Conservation (phyloP, 2,113 vertebrate species). For the Amphiprion percula region DNA sequence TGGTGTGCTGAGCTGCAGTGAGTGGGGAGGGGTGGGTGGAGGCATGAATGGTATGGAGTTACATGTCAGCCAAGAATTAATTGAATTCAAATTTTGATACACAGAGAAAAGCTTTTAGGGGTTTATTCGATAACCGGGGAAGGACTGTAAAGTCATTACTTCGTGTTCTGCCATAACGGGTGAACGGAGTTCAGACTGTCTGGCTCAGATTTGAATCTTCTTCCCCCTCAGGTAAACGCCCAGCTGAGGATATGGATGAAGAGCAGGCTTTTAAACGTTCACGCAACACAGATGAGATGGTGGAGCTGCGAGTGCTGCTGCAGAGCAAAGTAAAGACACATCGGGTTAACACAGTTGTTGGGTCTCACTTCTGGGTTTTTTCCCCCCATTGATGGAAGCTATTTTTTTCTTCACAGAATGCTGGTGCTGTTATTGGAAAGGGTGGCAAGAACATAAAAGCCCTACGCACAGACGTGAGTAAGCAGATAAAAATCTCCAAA, state of each 20-base stretch:
- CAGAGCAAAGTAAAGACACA: conserved; percentile 94
- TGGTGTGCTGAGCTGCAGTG: too few relatives aligned
- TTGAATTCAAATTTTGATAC: too few relatives aligned
- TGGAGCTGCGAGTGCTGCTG: conserved; percentile 96
- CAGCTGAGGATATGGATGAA: conserved; percentile 98
- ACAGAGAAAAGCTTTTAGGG: too few relatives aligned
- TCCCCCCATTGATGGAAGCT: not conserved
- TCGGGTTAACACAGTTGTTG: not conserved
- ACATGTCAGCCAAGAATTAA: too few relatives aligned
- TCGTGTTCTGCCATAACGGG: too few relatives aligned
- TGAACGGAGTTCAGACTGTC: not conserved
- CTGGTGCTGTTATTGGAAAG: conserved; percentile 98
- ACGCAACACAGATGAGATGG: conserved; percentile 96
- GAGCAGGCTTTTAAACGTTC: conserved; percentile 98
- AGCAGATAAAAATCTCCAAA: conserved; percentile 53
- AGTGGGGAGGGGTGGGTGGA: too few relatives aligned
- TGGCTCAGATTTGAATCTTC: not conserved
- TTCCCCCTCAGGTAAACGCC: conserved; percentile 91
- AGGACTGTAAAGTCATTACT: too few relatives aligned
- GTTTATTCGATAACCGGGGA: too few relatives aligned
- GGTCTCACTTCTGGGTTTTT: not conserved
- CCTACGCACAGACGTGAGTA: conserved; percentile 98
- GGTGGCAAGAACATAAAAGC: conserved; percentile 99
- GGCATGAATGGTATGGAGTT: too few relatives aligned
- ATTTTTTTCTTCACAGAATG: conserved; percentile 86